Evolutionary conservation across 1,140 invertebrate genomes (phyloP).

Genomic region (Drosophila nebulosa): DNA sequence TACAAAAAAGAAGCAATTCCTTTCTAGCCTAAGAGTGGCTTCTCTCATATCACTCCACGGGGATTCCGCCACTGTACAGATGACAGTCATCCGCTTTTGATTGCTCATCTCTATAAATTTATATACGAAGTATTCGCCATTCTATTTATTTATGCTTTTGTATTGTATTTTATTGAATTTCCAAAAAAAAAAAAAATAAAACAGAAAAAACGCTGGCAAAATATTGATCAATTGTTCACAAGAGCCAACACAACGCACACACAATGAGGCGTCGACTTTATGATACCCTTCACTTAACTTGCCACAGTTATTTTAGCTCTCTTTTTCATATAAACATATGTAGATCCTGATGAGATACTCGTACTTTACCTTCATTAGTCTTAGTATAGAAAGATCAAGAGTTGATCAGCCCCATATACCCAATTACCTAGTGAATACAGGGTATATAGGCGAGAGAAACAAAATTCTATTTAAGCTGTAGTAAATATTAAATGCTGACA

Average conservation of each 20-base stretch:
- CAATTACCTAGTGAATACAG: neutral
- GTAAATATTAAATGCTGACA: neutral
- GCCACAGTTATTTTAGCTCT: too few species aligned
- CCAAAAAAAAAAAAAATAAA: slow-evolving; percentile 39
- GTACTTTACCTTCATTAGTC: too few species aligned
- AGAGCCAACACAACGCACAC: slow-evolving; percentile 30
- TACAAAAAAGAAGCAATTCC: too few species aligned
- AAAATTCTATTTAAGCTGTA: neutral
- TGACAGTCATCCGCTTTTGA: neutral
- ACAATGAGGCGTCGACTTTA: slow-evolving; percentile 7
- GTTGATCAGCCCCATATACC: neutral
- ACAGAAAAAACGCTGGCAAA: slow-evolving; percentile 18
- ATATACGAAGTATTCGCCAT: slow-evolving; percentile 7
- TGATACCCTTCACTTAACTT: too few species aligned
- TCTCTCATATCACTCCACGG: too few species aligned
- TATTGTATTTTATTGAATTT: slow-evolving; percentile 59
- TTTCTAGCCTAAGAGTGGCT: too few species aligned
- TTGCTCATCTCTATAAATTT: neutral
- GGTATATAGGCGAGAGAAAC: neutral
- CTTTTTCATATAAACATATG: too few species aligned
- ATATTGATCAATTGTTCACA: slow-evolving; percentile 54
- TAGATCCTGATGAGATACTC: too few species aligned
- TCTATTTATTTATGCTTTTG: slow-evolving; percentile 3
- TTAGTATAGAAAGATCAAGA: too few species aligned
- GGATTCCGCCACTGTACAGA: too few species aligned